phyloP scores from a whole-genome alignment of 2,888 invertebrate species.

The Halictus quadricinctus region DNA sequence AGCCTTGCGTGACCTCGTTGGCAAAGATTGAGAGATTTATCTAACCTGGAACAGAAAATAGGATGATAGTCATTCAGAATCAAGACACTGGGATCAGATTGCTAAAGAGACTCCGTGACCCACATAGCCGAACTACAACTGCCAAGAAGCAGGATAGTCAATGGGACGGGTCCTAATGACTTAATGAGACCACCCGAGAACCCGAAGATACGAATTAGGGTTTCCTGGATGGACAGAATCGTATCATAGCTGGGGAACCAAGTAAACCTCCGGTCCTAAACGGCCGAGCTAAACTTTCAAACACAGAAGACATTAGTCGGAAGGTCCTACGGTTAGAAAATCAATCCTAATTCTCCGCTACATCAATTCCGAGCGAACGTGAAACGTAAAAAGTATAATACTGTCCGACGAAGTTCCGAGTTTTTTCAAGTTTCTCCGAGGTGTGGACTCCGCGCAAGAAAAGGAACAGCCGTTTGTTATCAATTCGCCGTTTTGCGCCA shows the following conservation, averaged over 20 bases:
- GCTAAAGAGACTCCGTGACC: neutral
- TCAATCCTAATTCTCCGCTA: conserved; percentile 1
- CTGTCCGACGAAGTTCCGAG: neutral
- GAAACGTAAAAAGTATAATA: neutral
- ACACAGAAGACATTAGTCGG: neutral
- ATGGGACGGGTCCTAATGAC: neutral
- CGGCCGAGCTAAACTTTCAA: neutral
- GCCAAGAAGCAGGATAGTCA: neutral
- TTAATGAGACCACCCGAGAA: conserved; percentile 2
- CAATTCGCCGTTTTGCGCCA: conserved; percentile 43
- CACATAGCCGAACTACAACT: neutral
- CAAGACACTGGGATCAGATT: neutral
- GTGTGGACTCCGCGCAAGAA: neutral
- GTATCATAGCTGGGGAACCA: neutral
- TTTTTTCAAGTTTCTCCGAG: neutral
- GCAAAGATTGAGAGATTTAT: conserved; percentile 1
- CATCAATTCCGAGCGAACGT: neutral
- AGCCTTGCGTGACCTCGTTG: neutral
- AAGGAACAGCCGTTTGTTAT: conserved; percentile 38
- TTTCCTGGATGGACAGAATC: neutral
- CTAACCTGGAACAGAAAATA: neutral
- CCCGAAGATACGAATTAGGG: neutral
- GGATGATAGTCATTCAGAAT: neutral
- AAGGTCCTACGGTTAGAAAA: neutral
- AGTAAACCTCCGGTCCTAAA: neutral